These are phyloP conservation scores for Aselliscus stoliczkanus DNA, from an alignment of 2,797 vertebrate species.

Conservation along the genomic window DNA sequence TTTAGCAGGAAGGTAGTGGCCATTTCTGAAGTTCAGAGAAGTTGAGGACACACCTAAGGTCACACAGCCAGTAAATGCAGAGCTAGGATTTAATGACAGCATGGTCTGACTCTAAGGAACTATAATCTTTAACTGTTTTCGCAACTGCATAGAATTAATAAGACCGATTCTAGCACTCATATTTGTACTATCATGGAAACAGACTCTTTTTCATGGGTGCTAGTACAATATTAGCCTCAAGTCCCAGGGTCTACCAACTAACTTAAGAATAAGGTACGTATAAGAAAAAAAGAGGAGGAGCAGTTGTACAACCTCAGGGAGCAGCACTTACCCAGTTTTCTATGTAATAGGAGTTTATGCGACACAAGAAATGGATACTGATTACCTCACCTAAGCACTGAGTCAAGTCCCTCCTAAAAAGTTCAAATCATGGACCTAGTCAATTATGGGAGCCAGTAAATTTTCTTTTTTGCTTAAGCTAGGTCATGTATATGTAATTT, in stretches of 20 bases:
- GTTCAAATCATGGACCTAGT: neutral
- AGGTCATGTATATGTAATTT: neutral
- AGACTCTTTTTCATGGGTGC: neutral
- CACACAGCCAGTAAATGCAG: neutral
- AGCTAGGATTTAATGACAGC: neutral
- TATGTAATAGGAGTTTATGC: rapidly evolving
- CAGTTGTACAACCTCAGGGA: rapidly evolving
- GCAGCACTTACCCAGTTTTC: neutral
- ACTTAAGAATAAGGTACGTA: neutral
- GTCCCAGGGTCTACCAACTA: neutral
- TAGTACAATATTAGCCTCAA: neutral
- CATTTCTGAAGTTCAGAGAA: neutral
- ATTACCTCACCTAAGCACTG: neutral
- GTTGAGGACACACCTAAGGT: neutral
- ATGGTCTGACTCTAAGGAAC: neutral
- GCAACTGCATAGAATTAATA: neutral
- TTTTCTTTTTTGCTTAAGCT: neutral
- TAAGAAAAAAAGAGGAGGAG: neutral
- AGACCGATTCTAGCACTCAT: neutral
- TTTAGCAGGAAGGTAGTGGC: neutral
- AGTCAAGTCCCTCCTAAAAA: neutral
- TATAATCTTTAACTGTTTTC: neutral
- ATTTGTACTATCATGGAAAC: neutral
- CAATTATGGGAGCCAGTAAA: neutral
- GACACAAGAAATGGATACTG: neutral